Evolutionary conservation across 1,140 invertebrate genomes (phyloP).

Genomic region (Bombus terrestris): DNA sequence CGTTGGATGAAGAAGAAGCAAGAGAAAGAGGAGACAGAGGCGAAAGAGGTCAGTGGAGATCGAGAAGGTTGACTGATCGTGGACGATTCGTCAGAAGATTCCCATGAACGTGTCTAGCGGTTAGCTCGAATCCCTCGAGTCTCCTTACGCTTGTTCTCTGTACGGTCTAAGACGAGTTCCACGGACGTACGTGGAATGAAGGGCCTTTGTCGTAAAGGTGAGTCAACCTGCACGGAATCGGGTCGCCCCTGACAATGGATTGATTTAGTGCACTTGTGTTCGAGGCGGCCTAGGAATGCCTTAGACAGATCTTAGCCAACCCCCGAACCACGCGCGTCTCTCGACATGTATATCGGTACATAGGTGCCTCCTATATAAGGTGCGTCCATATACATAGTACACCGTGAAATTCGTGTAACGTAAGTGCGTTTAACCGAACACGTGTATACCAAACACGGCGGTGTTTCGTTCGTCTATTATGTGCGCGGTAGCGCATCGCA

Average conservation of each 20-base stretch:
- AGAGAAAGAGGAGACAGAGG: background rate
- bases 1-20: accelerated
- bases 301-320: conserved; percentile 56
- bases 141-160: conserved; percentile 31
- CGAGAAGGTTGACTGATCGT: conserved; percentile 60
- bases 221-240: conserved; percentile 75
- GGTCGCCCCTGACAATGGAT: conserved; percentile 74
- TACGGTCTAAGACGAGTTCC: conserved; percentile 4
- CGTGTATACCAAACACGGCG: conserved; percentile 7
- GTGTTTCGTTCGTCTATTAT: conserved; percentile 47
- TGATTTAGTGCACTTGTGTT: conserved; percentile 76
- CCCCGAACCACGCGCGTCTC: conserved; percentile 2
- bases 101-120: conserved; percentile 19
- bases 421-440: conserved; percentile 27
- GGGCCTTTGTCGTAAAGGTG: conserved; percentile 69
- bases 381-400: background rate
- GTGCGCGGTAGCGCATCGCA: background rate
- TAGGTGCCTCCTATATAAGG: background rate
- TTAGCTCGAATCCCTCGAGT: conserved; percentile 9
- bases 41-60: conserved; percentile 32
- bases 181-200: conserved; percentile 29
- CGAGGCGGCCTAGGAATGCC: conserved; percentile 55
- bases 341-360: background rate
- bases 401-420: background rate
- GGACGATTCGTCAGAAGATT: conserved; percentile 63